These are phyloP conservation scores for Phrynosoma blainvillii DNA, from an alignment of 2,113 vertebrate species.

Conservation along the genomic window DNA sequence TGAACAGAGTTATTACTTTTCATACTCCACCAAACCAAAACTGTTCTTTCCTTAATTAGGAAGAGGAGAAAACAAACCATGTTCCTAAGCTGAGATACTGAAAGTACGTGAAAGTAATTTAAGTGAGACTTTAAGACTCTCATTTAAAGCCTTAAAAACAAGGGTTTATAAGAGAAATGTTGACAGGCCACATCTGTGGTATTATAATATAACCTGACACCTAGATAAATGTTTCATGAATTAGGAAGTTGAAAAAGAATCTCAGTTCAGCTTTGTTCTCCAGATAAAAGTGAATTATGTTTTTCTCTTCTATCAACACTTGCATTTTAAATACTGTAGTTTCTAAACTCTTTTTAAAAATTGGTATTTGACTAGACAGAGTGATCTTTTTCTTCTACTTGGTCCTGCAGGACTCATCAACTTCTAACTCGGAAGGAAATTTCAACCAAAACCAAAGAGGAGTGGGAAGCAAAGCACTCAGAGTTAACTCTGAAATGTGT, in stretches of 20 bases:
- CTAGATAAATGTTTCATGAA: conserved; percentile 83
- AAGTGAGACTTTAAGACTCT: conserved; percentile 70
- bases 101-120: conserved; percentile 53
- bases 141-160: conserved; percentile 60
- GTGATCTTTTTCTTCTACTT: conserved; percentile 57
- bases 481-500: too few species aligned
- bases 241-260: conserved; percentile 73
- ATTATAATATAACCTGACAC: conserved; percentile 74
- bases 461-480: background rate
- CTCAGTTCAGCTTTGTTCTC: conserved; percentile 75
- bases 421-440: conserved; percentile 49
- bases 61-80: conserved; percentile 62
- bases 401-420: conserved; percentile 53
- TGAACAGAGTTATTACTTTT: conserved; percentile 35
- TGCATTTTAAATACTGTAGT: conserved; percentile 71
- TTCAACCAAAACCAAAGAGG: conserved; percentile 25
- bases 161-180: conserved; percentile 69
- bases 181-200: conserved; percentile 71
- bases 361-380: conserved; percentile 62
- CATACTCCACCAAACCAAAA: conserved; percentile 42
- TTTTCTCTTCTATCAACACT: conserved; percentile 70
- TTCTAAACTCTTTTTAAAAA: conserved; percentile 68
- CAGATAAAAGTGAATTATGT: conserved; percentile 80
- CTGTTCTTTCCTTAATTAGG: conserved; percentile 67
- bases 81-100: conserved; percentile 47